A percentile compares a stretch with the other conserved stretches of the same genome.
These are phyloP conservation scores for Apostichopus leukothele DNA, from an alignment of 53 echinoderm and acorn worm genomes.

Conservation along the genomic window DNA sequence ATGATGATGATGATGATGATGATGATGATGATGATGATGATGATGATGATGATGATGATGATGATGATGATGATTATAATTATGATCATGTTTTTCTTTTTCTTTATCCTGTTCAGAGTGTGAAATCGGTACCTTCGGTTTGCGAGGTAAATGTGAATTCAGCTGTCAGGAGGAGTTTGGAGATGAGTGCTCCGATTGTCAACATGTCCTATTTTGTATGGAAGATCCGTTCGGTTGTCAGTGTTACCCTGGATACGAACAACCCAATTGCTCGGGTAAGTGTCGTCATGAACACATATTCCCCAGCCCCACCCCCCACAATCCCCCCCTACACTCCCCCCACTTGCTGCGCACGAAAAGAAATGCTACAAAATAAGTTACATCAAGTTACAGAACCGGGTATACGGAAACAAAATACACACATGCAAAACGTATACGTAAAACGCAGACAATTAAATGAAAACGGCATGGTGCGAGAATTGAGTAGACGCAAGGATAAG, in stretches of 20 bases:
- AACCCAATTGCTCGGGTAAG: slow-evolving; percentile 12
- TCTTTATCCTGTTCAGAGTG: background rate
- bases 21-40: background rate
- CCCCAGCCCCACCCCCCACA: no score
- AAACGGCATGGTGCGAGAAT: no score
- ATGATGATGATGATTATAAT: background rate
- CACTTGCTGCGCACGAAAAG: no score
- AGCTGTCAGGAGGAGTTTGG: slow-evolving; percentile 25
- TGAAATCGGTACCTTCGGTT: background rate
- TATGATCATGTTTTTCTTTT: background rate
- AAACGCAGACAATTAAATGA: no score
- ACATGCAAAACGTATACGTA: no score
- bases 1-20: background rate
- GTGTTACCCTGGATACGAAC: slow-evolving; percentile 23
- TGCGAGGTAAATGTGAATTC: background rate
- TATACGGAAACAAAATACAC: no score
- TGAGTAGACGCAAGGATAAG: no score
- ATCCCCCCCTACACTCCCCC: no score
- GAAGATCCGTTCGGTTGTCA: slow-evolving; percentile 37
- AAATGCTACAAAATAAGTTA: no score
- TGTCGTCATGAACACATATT: background rate
- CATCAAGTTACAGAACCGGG: no score
- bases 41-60: background rate
- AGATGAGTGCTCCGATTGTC: slow-evolving; percentile 1
- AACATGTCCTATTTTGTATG: slow-evolving; percentile 14